phyloP scores from a whole-genome alignment of 2,113 vertebrate genomes.

The Sphaerodactylus townsendi region DNA sequence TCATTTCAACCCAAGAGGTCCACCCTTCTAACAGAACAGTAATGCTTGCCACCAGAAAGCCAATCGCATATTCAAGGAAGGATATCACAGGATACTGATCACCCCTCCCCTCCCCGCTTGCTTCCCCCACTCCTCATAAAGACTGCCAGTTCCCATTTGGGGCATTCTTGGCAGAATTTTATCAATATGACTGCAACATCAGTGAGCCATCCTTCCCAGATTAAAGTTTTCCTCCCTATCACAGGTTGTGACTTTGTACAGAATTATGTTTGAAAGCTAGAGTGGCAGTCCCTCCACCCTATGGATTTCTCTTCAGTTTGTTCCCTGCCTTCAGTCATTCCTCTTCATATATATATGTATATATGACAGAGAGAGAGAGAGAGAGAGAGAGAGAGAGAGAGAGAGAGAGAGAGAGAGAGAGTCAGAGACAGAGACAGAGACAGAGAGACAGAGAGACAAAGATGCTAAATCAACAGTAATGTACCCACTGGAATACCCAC shows the following conservation, averaged over 20 bases:
- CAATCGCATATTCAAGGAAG: constrained; percentile 72
- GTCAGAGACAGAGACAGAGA: too few species aligned
- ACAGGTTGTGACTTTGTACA: fast-evolving
- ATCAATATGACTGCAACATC: constrained; percentile 47
- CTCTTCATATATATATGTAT: too few species aligned
- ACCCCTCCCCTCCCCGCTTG: not conserved
- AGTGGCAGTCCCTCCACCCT: fast-evolving
- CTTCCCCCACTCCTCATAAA: fast-evolving
- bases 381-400: too few species aligned
- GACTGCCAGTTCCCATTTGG: not conserved
- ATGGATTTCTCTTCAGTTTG: not conserved
- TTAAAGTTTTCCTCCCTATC: not conserved
- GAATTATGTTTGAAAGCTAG: not conserved
- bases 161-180: constrained; percentile 46
- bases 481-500: too few species aligned
- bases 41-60: constrained; percentile 71
- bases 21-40: constrained; percentile 63
- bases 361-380: not conserved
- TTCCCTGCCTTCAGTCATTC: not conserved
- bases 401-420: too few species aligned
- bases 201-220: constrained; percentile 35
- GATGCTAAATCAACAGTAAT: too few species aligned
- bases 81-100: constrained; percentile 66
- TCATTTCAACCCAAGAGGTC: constrained; percentile 69
- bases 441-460: too few species aligned